Evolutionary conservation across 2,888 invertebrate species (phyloP).

Genomic region (Drosophila tanythrix): DNA sequence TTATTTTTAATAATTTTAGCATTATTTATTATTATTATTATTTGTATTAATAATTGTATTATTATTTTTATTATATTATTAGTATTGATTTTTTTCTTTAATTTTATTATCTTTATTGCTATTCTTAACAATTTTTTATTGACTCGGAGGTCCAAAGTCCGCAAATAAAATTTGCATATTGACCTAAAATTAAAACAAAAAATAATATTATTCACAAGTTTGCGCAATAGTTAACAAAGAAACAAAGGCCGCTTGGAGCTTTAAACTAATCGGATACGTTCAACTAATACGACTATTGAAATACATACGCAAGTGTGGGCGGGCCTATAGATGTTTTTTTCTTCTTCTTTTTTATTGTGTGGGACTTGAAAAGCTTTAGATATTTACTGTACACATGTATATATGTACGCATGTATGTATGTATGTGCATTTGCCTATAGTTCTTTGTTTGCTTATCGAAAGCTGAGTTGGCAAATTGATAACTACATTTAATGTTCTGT

Average conservation of each 20-base stretch:
- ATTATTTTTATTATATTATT: background rate
- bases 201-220: background rate
- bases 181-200: slow-evolving; percentile 13
- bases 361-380: slow-evolving; percentile 34
- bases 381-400: background rate
- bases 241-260: slow-evolving; percentile 57
- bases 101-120: background rate
- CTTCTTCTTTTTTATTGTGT: slow-evolving; percentile 5
- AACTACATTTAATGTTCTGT: slow-evolving; percentile 33
- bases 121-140: background rate
- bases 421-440: background rate
- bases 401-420: no score
- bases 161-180: slow-evolving; percentile 1
- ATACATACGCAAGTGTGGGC: slow-evolving; percentile 34
- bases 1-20: background rate
- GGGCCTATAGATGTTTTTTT: slow-evolving; percentile 27
- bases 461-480: slow-evolving; percentile 17
- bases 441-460: slow-evolving; percentile 46
- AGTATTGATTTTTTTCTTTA: background rate
- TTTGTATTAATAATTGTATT: background rate
- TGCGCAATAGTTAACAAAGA: slow-evolving; percentile 22
- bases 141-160: slow-evolving; percentile 18
- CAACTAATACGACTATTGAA: slow-evolving; percentile 37
- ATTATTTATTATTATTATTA: background rate
- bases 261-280: slow-evolving; percentile 64